phyloP scores from a whole-genome alignment of 2,888 invertebrate genomes.

The Brenthis hecate region DNA sequence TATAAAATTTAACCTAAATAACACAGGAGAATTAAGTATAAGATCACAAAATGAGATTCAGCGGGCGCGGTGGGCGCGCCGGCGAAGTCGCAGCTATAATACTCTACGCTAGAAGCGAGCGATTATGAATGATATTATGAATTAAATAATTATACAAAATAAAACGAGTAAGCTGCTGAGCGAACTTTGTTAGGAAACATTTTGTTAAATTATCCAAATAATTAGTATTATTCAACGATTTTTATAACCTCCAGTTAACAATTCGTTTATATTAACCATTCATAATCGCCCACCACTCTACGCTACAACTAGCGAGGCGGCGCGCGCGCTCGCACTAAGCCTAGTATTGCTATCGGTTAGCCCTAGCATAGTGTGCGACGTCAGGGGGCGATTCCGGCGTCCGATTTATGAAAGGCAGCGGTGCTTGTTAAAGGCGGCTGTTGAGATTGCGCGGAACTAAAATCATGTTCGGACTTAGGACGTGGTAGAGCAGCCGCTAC shows the following conservation, averaged over 20 bases:
- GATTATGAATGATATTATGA: slow-evolving; percentile 11
- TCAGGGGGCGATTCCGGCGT: slow-evolving; percentile 91
- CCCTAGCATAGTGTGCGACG: slow-evolving; percentile 86
- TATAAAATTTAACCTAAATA: slow-evolving; percentile 83
- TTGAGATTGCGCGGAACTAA: slow-evolving; percentile 85
- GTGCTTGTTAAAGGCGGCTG: slow-evolving; percentile 77
- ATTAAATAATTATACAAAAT: not conserved
- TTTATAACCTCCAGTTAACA: not conserved
- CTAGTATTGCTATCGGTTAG: slow-evolving; percentile 77
- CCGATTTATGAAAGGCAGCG: slow-evolving; percentile 89
- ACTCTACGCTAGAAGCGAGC: slow-evolving; percentile 47
- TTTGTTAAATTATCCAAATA: not conserved
- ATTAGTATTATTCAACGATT: not conserved
- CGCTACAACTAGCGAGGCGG: slow-evolving; percentile 78
- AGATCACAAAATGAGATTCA: slow-evolving; percentile 83
- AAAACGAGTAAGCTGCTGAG: not conserved
- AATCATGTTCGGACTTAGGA: slow-evolving; percentile 93
- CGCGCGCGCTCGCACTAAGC: slow-evolving; percentile 74
- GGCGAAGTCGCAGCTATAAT: slow-evolving; percentile 79
- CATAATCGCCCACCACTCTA: slow-evolving; percentile 54
- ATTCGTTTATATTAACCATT: not conserved
- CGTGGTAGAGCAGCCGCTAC: slow-evolving; percentile 85
- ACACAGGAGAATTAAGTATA: slow-evolving; percentile 83
- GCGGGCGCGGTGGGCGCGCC: slow-evolving; percentile 71
- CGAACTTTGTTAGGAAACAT: not conserved